These are phyloP conservation scores for Drosophila sproati DNA, from an alignment of 1,140 invertebrate genomes.

Conservation along the genomic window DNA sequence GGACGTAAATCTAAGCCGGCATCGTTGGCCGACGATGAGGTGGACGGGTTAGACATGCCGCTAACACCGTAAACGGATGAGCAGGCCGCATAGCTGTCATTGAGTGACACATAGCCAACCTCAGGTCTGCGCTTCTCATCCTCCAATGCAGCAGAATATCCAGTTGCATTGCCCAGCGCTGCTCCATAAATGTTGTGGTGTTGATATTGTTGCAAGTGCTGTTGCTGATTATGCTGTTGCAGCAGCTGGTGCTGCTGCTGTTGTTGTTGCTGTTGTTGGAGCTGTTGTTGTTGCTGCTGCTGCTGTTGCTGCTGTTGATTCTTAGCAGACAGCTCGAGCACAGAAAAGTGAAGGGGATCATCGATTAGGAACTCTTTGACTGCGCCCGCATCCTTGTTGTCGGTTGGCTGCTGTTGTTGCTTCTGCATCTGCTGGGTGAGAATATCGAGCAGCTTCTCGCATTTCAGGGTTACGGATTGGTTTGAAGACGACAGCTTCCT, in stretches of 20 bases:
- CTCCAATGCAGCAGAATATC: slow-evolving; percentile 25
- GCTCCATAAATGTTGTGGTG: slow-evolving; percentile 35
- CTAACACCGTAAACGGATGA: slow-evolving; percentile 64
- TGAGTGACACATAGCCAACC: slow-evolving; percentile 64
- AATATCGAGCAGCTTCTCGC: slow-evolving; percentile 33
- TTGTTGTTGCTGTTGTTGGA: slow-evolving; percentile 33
- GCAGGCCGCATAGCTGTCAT: slow-evolving; percentile 69
- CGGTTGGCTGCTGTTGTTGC: slow-evolving; percentile 20
- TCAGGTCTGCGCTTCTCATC: slow-evolving; percentile 61
- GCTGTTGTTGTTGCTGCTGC: slow-evolving; percentile 28
- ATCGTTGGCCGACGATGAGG: not conserved
- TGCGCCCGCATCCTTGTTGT: slow-evolving; percentile 20
- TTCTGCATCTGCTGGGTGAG: slow-evolving; percentile 28
- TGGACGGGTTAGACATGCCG: not conserved
- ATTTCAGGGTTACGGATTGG: slow-evolving; percentile 31
- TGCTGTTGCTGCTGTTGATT: slow-evolving; percentile 35
- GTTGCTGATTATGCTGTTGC: not conserved
- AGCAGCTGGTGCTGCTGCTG: slow-evolving; percentile 12
- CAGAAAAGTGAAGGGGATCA: slow-evolving; percentile 59
- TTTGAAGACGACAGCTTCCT: slow-evolving; percentile 11
- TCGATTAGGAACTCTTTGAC: slow-evolving; percentile 71
- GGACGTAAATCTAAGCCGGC: slow-evolving; percentile 43
- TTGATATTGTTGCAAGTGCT: slow-evolving; percentile 2
- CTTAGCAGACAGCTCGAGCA: slow-evolving; percentile 52
- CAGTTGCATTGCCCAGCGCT: slow-evolving; percentile 8